Percentiles rank a stretch among this genome's conserved stretches.
Evolutionary conservation across 2,113 vertebrate species (phyloP).

Genomic region (Planiliza haematocheilus): DNA sequence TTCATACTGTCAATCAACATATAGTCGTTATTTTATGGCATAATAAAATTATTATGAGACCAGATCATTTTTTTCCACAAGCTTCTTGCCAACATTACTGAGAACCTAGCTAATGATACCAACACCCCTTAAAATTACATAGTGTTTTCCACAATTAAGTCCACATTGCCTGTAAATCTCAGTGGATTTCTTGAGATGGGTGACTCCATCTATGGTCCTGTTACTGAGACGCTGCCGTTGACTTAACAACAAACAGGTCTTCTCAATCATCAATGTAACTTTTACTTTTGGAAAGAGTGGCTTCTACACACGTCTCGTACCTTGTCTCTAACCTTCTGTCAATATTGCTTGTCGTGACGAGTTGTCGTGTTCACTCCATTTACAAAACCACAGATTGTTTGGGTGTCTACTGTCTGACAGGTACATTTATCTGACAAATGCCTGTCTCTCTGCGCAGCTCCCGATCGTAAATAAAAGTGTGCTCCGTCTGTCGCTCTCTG

Average conservation of each 20-base stretch:
- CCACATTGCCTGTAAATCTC: slow-evolving; percentile 15
- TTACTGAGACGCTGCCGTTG: not conserved
- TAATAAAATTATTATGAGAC: slow-evolving; percentile 21
- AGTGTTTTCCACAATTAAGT: slow-evolving; percentile 16
- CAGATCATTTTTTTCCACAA: slow-evolving; percentile 1
- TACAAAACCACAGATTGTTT: slow-evolving; percentile 71
- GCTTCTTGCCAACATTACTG: slow-evolving; percentile 1
- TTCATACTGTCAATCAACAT: not conserved
- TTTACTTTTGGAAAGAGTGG: slow-evolving; percentile 12
- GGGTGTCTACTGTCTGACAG: slow-evolving; percentile 69
- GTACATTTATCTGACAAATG: slow-evolving; percentile 70
- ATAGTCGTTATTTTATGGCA: not conserved
- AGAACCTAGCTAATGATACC: slow-evolving; percentile 6
- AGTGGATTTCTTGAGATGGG: not conserved
- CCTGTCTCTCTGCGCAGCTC: slow-evolving; percentile 39
- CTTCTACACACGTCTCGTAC: slow-evolving; percentile 22
- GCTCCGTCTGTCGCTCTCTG: slow-evolving; percentile 17
- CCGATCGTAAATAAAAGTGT: slow-evolving; percentile 20
- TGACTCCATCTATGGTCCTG: not conserved
- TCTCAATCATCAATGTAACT: not conserved
- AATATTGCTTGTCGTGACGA: slow-evolving; percentile 51
- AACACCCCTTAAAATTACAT: slow-evolving; percentile 2
- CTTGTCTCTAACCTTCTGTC: slow-evolving; percentile 56
- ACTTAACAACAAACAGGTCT: too few relatives aligned
- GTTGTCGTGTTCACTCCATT: slow-evolving; percentile 56